Conservation (phyloP, 1,140 invertebrate species). For the Schmidtea mediterranea region DNA sequence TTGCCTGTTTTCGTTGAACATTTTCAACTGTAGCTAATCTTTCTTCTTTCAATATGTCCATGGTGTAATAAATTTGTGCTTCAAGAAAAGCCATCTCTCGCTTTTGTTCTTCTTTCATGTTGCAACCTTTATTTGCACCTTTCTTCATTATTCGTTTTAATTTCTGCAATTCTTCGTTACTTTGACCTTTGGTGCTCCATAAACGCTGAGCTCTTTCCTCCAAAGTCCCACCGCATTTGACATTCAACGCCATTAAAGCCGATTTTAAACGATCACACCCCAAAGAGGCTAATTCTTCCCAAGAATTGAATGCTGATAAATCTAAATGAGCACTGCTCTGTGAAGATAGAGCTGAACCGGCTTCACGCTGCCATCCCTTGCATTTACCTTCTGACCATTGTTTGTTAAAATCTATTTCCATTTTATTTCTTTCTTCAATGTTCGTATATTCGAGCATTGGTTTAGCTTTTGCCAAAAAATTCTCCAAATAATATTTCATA, state of each 20-base stretch:
- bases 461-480: constrained; percentile 55
- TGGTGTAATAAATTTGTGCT: constrained; percentile 56
- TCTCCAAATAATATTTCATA: constrained; percentile 57
- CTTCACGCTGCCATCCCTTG: constrained; percentile 88
- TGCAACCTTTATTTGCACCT: constrained; percentile 1
- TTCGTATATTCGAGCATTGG: constrained; percentile 38
- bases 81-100: constrained; percentile 47
- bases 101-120: constrained; percentile 26
- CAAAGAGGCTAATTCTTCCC: constrained; percentile 79
- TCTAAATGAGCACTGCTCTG: constrained; percentile 74
- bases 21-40: constrained; percentile 76
- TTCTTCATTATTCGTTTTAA: constrained; percentile 38
- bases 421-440: constrained; percentile 39
- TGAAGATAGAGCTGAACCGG: constrained; percentile 55
- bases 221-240: constrained; percentile 91
- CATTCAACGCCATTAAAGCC: constrained; percentile 72
- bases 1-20: constrained; percentile 81
- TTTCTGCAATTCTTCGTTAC: constrained; percentile 48
- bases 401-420: constrained; percentile 49
- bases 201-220: constrained; percentile 81
- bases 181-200: constrained; percentile 77
- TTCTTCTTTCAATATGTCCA: constrained; percentile 44
- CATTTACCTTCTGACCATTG: constrained; percentile 66
- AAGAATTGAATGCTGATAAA: constrained; percentile 69
- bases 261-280: constrained; percentile 87